Evolutionary conservation across 2,113 vertebrate genomes (phyloP), one percentile per base, ranked within the genome.

Genomic region (Megaceryle torquata): DNA sequence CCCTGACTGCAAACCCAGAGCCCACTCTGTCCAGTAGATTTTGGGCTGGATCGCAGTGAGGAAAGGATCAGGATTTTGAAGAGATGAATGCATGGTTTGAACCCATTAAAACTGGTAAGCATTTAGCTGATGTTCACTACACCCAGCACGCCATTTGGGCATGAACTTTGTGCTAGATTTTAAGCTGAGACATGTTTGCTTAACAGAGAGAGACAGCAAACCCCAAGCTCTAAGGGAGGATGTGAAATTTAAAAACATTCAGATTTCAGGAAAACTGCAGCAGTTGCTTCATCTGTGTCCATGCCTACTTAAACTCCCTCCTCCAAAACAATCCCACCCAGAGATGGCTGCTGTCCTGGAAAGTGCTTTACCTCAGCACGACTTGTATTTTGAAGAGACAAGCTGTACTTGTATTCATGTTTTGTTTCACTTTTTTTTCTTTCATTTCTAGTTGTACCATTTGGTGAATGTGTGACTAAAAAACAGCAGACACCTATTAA

Each of bases 321-420:
- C 92, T 89, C 41, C 70, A 76, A 95, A 93, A 82, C 69, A 92
- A 77, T 88, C n/a, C 84, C 96, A 93, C 95, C 93, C 83, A 68
- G 88, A 65, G 92, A 92, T 84, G 81, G 93, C 88, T 93, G 75
- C 50, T 77, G 35, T 82, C 78, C 92, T 37, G 0, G 67, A 69
- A 76, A 95, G 78, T 2, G 54, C 51, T 92, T 92, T 79, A 82
- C 90, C 86, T 95, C 79, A 57, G 74, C 77, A 57, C 37, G 64
- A 50, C 44, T 78, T 59, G 21, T 72, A 68, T 94, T 95, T 79
- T 65, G 70, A 89, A 89, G 61, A 84, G 17, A 31, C 41, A 91
- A 53, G 65, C 60, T 53, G 35, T 60, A 75, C 7, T 94, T 22
- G 0, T 29, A 91, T 57, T 92, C 53, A 80, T 95, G 84, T 4